These are phyloP conservation scores for Eudasyphora cyanicolor DNA, from an alignment of 2,888 invertebrate genomes.

Conservation along the genomic window DNA sequence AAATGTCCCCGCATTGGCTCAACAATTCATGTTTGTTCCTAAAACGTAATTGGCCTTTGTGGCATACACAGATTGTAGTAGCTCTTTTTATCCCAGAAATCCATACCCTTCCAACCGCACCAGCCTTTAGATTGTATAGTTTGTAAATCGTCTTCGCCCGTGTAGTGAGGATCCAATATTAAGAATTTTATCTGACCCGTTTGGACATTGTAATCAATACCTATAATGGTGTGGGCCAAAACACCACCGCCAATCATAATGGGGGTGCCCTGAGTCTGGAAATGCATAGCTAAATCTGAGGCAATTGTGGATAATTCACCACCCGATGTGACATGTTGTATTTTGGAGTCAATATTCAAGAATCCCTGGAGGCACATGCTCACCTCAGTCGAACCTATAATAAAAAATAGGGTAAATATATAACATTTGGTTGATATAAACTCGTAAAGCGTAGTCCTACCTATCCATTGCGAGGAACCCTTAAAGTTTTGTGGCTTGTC, in stretches of 20 bases:
- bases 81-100: constrained; percentile 97
- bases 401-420: neutral
- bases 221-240: constrained; percentile 98
- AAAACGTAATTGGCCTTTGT: constrained; percentile 80
- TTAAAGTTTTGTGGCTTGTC: constrained; percentile 94
- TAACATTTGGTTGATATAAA: no score
- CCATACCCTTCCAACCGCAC: constrained; percentile 97
- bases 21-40: constrained; percentile 54
- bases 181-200: constrained; percentile 93
- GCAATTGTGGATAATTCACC: constrained; percentile 89
- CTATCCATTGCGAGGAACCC: constrained; percentile 97
- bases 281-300: constrained; percentile 93
- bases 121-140: constrained; percentile 91
- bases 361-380: constrained; percentile 93
- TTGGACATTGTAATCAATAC: constrained; percentile 91
- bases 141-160: constrained; percentile 90
- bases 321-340: constrained; percentile 92
- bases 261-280: constrained; percentile 95
- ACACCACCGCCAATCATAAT: constrained; percentile 99
- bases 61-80: constrained; percentile 99
- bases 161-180: constrained; percentile 99
- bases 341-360: constrained; percentile 88
- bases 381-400: constrained; percentile 92
- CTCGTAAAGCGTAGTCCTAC: constrained; percentile 21
- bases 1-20: neutral